Evolutionary conservation across 2,113 vertebrate genomes (phyloP), one percentile per base, ranked within the genome.

Genomic region (Festucalex cinctus): DNA sequence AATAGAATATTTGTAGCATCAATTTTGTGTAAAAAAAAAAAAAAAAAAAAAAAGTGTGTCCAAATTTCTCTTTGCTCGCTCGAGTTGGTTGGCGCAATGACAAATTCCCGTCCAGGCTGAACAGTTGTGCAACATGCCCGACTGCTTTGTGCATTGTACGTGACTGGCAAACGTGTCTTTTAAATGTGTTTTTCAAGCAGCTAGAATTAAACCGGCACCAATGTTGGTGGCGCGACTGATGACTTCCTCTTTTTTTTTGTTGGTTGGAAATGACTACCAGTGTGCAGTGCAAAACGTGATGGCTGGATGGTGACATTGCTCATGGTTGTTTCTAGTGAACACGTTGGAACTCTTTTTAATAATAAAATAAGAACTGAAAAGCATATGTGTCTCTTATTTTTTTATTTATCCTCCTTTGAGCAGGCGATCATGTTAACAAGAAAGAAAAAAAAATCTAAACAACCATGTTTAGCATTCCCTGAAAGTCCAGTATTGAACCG

Each of bases 271-370:
- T 75, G 35, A 80, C 79, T 71, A 57, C 71, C n/a, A 68, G 46
- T 83, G 76, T 86, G 75, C 77, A 68, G 66, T 78, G 69, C 68
- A 77, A 70, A 79, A 85, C 75, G 69, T 74, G 79, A 86, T 73
- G 85, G 69, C 76, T 88, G 83, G 75, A 84, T 81, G 78, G 72
- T 73, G 74, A 76, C 74, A 71, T 78, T 81, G 87, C 88, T 81
- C 63, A 70, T 85, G 84, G 86, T 81, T n/a, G 83, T 80, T 88
- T 89, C 78, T 77, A 56, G 75, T 77, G 70, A 77, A 86, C 68
- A 79, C 79, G 74, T 73, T 81, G 66, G 77, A 89, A 85, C 70
- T 81, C 81, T 80, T 89, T 88, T 81, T 81, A 83, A 87, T 90
- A 80, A 86, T 82, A 75, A 68, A 78, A 77, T 66, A 63, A 28